Conservation (phyloP, 2,797 vertebrate species). For the Spea hammondii region DNA sequence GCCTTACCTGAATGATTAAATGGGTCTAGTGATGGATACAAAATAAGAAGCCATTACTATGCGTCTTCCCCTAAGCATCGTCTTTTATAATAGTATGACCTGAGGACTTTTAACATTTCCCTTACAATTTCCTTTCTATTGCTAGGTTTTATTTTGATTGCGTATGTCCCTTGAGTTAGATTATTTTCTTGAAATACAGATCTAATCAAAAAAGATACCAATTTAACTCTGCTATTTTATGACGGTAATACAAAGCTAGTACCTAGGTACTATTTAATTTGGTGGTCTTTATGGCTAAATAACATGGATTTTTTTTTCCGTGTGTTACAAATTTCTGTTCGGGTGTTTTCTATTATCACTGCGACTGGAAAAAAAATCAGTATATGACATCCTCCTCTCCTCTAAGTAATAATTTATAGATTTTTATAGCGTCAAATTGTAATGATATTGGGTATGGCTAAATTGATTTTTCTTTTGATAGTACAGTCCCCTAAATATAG, state of each 20-base stretch:
- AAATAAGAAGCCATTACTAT: neutral
- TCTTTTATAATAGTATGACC: neutral
- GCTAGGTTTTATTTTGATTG: neutral
- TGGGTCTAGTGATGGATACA: neutral
- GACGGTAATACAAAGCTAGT: neutral
- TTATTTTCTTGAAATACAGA: neutral
- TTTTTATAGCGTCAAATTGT: too few relatives aligned
- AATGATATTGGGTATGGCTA: too few relatives aligned
- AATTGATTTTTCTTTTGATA: too few relatives aligned
- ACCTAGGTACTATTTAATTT: too few relatives aligned
- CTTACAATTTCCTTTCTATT: neutral
- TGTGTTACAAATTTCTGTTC: too few relatives aligned
- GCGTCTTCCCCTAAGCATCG: neutral
- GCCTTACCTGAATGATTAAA: neutral
- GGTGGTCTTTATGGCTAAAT: too few relatives aligned
- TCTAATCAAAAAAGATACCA: neutral
- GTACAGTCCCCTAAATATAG: too few relatives aligned
- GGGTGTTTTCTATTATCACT: too few relatives aligned
- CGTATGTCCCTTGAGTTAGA: neutral
- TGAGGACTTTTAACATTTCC: neutral
- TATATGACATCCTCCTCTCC: too few relatives aligned
- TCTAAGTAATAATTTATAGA: too few relatives aligned
- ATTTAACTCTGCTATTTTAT: neutral
- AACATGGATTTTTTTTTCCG: too few relatives aligned
- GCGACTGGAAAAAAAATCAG: too few relatives aligned